These are phyloP conservation scores for Falco punctatus DNA, from an alignment of 2,113 vertebrate species.

Conservation along the genomic window DNA sequence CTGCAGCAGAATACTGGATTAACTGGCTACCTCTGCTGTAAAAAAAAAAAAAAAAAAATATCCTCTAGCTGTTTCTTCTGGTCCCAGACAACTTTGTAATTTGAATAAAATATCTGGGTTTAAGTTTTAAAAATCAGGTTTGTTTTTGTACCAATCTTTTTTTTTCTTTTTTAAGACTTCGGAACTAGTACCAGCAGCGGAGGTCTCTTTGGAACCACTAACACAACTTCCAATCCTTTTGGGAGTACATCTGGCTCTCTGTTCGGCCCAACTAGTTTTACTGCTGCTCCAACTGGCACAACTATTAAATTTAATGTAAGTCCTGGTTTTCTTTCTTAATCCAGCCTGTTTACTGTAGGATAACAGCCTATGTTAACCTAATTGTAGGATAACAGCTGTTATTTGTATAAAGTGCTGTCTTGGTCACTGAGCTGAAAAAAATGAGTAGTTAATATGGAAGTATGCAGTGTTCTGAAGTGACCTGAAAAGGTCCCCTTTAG, in stretches of 20 bases:
- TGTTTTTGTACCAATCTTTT: not conserved
- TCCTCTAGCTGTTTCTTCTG: not conserved
- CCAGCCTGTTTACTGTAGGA: not conserved
- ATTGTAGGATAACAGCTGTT: too few species aligned
- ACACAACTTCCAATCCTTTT: constrained; percentile 92
- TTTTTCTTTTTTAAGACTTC: constrained; percentile 78
- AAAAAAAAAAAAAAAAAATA: too few species aligned
- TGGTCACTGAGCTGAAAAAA: not conserved
- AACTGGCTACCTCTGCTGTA: not conserved
- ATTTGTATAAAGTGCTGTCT: not conserved
- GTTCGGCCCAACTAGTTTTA: constrained; percentile 89
- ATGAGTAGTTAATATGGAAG: accelerated
- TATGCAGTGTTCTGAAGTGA: not conserved
- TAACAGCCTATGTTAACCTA: too few species aligned
- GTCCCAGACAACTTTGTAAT: not conserved
- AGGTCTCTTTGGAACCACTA: constrained; percentile 92
- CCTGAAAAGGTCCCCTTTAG: not conserved
- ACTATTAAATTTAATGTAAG: constrained; percentile 96
- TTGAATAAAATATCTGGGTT: not conserved
- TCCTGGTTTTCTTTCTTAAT: not conserved
- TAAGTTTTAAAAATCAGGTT: not conserved
- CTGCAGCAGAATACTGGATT: not conserved
- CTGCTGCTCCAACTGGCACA: constrained; percentile 87
- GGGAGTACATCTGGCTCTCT: constrained; percentile 86
- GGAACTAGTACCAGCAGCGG: constrained; percentile 92